Conservation (phyloP, 2,888 invertebrate genomes). For the Lomographa bimaculata region DNA sequence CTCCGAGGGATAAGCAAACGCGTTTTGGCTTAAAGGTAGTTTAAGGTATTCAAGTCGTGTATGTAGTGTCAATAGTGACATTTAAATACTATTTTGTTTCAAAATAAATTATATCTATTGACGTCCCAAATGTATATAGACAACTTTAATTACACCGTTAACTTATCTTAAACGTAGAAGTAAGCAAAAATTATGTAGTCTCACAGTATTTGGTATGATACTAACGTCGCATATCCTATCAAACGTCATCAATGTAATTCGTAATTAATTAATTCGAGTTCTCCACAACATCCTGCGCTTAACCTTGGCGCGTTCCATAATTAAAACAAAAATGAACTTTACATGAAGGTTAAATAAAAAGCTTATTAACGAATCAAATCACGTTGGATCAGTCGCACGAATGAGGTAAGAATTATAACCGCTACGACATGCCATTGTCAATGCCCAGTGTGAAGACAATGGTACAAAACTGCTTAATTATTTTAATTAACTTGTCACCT, state of each 20-base stretch:
- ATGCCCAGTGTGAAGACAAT: conserved; percentile 31
- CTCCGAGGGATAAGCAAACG: no score
- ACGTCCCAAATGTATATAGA: no score
- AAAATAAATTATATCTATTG: no score
- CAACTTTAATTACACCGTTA: no score
- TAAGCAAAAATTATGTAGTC: no score
- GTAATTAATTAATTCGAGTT: conserved; percentile 16
- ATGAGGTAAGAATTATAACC: conserved; percentile 69
- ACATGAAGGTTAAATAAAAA: conserved; percentile 43
- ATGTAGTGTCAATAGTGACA: no score
- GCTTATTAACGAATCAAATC: conserved; percentile 62
- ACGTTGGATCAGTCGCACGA: conserved; percentile 61
- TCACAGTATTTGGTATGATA: no score
- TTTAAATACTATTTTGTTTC: no score
- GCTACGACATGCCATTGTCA: conserved; percentile 58
- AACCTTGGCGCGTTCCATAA: conserved; percentile 23
- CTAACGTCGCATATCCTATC: no score
- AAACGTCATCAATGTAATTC: conserved; percentile 13
- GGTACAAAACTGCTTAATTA: conserved; percentile 31
- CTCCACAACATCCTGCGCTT: conserved; percentile 24
- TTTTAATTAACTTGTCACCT: conserved; percentile 33
- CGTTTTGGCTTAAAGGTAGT: no score
- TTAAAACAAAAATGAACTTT: conserved; percentile 31
- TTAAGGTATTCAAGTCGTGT: no score
- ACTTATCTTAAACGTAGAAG: no score